phyloP scores from a whole-genome alignment of 1,140 invertebrate species.

The Drosophila nannoptera region DNA sequence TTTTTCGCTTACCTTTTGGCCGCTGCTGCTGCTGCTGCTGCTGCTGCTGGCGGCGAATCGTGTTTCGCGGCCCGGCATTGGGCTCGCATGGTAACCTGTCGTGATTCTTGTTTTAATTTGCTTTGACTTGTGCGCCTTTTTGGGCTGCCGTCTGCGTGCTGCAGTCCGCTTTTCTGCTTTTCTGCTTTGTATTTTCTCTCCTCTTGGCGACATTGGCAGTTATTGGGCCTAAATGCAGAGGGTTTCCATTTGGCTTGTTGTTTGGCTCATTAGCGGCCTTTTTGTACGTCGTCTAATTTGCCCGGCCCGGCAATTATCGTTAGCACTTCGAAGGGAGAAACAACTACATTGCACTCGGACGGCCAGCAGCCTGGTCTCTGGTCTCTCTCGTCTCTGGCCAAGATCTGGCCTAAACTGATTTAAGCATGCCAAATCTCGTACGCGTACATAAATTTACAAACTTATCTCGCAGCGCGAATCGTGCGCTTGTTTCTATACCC shows the following conservation, averaged over 20 bases:
- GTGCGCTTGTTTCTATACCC: slow-evolving; percentile 58
- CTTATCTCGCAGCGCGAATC: slow-evolving; percentile 62
- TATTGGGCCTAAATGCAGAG: slow-evolving; percentile 73
- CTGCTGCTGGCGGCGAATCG: slow-evolving; percentile 54
- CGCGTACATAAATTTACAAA: slow-evolving; percentile 60
- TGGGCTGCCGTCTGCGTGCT: slow-evolving; percentile 44
- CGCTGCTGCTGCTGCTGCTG: slow-evolving; percentile 1
- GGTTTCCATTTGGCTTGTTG: slow-evolving; percentile 56
- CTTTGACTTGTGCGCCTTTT: slow-evolving; percentile 75
- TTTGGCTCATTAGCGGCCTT: slow-evolving; percentile 67
- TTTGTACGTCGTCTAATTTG: slow-evolving; percentile 39
- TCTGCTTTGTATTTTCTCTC: slow-evolving; percentile 33
- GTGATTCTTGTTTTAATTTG: slow-evolving; percentile 78
- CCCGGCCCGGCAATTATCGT: slow-evolving; percentile 38
- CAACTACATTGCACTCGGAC: slow-evolving; percentile 16
- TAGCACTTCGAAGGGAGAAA: slow-evolving; percentile 25
- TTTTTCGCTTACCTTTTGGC: slow-evolving; percentile 10
- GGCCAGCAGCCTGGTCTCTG: slow-evolving; percentile 11
- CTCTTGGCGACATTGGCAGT: slow-evolving; percentile 49
- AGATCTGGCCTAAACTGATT: slow-evolving; percentile 39
- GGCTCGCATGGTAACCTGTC: slow-evolving; percentile 75
- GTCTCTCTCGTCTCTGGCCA: background rate
- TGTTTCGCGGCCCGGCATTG: slow-evolving; percentile 49
- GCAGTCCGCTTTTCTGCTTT: background rate
- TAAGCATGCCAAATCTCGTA: slow-evolving; percentile 51